A percentile compares a stretch with the other conserved stretches of the same genome.
phyloP scores from a whole-genome alignment of 2,888 invertebrate genomes.

The Leistus spinibarbis region DNA sequence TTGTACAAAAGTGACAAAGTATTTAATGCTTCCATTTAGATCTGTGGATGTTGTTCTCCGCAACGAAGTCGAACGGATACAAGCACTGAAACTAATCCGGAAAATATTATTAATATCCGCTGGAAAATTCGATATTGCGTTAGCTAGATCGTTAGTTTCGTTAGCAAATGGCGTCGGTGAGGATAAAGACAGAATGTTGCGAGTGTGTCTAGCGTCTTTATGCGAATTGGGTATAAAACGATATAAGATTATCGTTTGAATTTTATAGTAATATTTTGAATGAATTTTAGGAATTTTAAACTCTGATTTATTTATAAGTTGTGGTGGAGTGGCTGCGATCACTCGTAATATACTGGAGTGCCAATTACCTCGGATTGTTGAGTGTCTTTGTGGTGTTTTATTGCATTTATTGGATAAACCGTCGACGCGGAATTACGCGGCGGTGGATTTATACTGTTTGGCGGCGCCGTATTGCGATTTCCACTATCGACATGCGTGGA shows the following conservation, averaged over 20 bases:
- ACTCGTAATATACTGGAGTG: conserved; percentile 84
- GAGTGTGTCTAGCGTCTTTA: conserved; percentile 84
- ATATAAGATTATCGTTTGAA: neutral
- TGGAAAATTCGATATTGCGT: conserved; percentile 71
- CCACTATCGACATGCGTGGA: conserved; percentile 75
- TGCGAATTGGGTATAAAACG: conserved; percentile 81
- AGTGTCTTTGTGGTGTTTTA: conserved; percentile 87
- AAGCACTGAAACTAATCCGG: conserved; percentile 85
- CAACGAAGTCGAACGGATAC: conserved; percentile 91
- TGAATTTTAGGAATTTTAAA: conserved; percentile 74
- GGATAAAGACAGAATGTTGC: conserved; percentile 81
- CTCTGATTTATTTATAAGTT: conserved; percentile 76
- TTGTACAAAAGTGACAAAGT: too few relatives aligned
- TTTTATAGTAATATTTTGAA: neutral
- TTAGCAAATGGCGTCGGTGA: conserved; percentile 79
- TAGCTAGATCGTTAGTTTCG: conserved; percentile 82
- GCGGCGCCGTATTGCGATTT: conserved; percentile 95
- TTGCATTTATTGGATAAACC: conserved; percentile 86
- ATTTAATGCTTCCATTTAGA: conserved; percentile 56
- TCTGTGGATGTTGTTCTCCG: conserved; percentile 88
- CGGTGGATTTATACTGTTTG: conserved; percentile 83
- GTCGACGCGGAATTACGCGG: conserved; percentile 73
- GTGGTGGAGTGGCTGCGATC: conserved; percentile 83
- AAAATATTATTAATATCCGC: conserved; percentile 70
- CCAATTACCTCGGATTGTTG: conserved; percentile 87